phyloP scores from a whole-genome alignment of 2,888 invertebrate genomes.

The Drosophila siamana region DNA sequence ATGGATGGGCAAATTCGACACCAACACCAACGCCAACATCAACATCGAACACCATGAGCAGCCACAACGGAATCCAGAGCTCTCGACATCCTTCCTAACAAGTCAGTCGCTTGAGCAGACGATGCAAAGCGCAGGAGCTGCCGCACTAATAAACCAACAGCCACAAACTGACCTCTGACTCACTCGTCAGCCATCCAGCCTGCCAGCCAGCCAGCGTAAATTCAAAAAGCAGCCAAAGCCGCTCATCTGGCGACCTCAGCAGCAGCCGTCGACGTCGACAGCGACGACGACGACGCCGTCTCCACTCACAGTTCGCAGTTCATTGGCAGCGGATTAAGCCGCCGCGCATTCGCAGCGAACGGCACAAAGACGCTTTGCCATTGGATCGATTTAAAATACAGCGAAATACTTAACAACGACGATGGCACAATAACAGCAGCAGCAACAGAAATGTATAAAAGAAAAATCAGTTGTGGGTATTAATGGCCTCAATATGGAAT shows the following conservation, averaged over 20 bases:
- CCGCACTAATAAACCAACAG: slow-evolving; percentile 68
- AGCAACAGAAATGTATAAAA: slow-evolving; percentile 47
- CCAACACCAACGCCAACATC: too few species aligned
- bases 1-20: slow-evolving; percentile 41
- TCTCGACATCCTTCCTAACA: slow-evolving; percentile 54
- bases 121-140: slow-evolving; percentile 38
- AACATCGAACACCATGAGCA: too few species aligned
- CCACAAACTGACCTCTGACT: slow-evolving; percentile 38
- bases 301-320: slow-evolving; percentile 70
- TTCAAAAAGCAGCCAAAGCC: slow-evolving; percentile 62
- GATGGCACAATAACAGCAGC: slow-evolving; percentile 35
- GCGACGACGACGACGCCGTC: slow-evolving; percentile 12
- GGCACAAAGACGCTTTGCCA: slow-evolving; percentile 74
- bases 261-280: slow-evolving; percentile 31
- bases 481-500: slow-evolving; percentile 67
- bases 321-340: slow-evolving; percentile 83
- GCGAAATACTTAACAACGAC: slow-evolving; percentile 48
- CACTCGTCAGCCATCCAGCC: slow-evolving; percentile 19
- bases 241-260: slow-evolving; percentile 75
- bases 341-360: slow-evolving; percentile 63
- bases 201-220: slow-evolving; percentile 31
- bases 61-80: slow-evolving; percentile 41
- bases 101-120: slow-evolving; percentile 47
- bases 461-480: slow-evolving; percentile 74
- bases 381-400: slow-evolving; percentile 82